Conservation (phyloP, 2,888 invertebrate species). For the Acrobasis suavella region DNA sequence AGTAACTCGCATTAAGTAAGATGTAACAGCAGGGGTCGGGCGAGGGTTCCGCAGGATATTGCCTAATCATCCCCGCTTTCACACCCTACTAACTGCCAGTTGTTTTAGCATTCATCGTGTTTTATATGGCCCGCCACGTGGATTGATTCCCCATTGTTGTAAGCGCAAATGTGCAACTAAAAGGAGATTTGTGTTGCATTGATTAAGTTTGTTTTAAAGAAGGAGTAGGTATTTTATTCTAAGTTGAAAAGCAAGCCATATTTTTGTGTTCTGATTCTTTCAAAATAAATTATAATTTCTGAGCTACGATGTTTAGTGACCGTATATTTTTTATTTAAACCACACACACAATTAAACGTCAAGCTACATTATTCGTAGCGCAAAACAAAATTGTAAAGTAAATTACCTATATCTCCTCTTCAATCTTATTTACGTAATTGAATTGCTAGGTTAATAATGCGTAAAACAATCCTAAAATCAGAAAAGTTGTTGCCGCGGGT, state of each 20-base stretch:
- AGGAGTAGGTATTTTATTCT: neutral
- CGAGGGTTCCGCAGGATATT: constrained; percentile 71
- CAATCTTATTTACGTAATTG: constrained; percentile 74
- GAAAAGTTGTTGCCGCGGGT: constrained; percentile 58
- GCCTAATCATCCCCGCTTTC: constrained; percentile 80
- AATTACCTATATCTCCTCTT: constrained; percentile 48
- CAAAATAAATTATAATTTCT: no score
- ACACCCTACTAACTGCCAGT: constrained; percentile 78
- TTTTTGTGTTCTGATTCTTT: neutral
- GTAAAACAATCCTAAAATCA: constrained; percentile 78
- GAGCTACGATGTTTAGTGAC: neutral
- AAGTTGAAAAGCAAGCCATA: neutral
- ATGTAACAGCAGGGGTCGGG: constrained; percentile 69
- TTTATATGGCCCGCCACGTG: constrained; percentile 47
- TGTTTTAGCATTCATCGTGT: constrained; percentile 79
- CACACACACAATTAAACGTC: no score
- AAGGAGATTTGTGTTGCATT: constrained; percentile 47
- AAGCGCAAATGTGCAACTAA: constrained; percentile 52
- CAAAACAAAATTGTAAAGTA: constrained; percentile 36
- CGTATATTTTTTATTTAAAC: neutral
- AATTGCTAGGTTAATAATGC: constrained; percentile 78
- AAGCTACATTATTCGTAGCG: constrained; percentile 26
- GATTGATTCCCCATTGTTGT: constrained; percentile 71
- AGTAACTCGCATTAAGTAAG: constrained; percentile 72
- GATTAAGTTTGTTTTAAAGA: constrained; percentile 26